Base-by-base conservation (phyloP, 1,140 invertebrate genomes). In the Eumeta japonica region DNA sequence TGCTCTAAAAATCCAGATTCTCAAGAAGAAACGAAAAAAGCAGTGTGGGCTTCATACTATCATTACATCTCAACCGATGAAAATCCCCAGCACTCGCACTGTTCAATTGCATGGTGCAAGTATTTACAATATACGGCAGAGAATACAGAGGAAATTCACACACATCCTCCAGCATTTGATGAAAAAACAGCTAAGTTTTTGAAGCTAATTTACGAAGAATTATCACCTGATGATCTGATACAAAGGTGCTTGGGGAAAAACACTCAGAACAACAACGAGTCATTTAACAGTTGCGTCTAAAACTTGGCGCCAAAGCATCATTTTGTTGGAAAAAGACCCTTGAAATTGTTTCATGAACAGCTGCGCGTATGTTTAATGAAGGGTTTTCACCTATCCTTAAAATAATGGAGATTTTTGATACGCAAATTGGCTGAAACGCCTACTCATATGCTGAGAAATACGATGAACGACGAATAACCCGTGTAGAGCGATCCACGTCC, bases 1-100 rank as follows among this genome's bases (percentile, higher is more conserved):
- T n/a, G n/a, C n/a, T n/a, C n/a, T n/a, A 37, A 50, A 40, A 47
- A 59, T 40, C 17, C n/a, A 39, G 47, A 52, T 43, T 56, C 49
- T 41, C 35, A 50, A 27, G 43, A 60, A 42, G 37, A 62, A 17
- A 67, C 57, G 56, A 55, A 45, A 42, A 43, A 54, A 20, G 55
- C 53, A 17, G 48, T 66, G 12, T 57, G 48, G 57, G 50, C 52
- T 35, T 53, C 50, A 14, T 60, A 35, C 42, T 50, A 54, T 44
- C 58, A 67, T 36, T 46, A 54, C 12, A 41, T 41, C 20, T 68
- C 55, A 16, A 58, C 56, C 30, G 49, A 62, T 35, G 38, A 51
- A 28, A 41, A 55, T 20, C 56, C 54, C 7, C 27, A 42, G 17
- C 55, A 59, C 37, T 19, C 34, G 14, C 41, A 49, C 30, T 58